phyloP scores from a whole-genome alignment of 1,140 invertebrate species.

The Cydia strobilella region DNA sequence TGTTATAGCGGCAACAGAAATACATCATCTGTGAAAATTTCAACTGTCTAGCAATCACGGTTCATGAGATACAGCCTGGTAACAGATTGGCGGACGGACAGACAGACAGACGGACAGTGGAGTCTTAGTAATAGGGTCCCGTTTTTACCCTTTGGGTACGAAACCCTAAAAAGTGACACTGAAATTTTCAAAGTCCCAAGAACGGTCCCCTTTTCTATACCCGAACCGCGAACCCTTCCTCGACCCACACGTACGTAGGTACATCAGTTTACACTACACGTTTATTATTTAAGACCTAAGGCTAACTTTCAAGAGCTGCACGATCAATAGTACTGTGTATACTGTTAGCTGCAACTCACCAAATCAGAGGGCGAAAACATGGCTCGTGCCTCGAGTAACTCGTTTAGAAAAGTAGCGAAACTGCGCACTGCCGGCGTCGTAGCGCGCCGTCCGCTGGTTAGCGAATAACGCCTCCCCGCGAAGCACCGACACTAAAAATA shows the following conservation, averaged over 20 bases:
- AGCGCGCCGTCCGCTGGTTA: constrained; percentile 34
- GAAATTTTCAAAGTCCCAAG: no score
- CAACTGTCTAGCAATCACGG: no score
- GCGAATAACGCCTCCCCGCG: constrained; percentile 33
- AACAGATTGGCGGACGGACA: no score
- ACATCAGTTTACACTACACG: not conserved
- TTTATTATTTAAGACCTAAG: constrained; percentile 12
- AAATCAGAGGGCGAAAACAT: constrained; percentile 47
- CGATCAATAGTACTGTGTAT: constrained; percentile 27
- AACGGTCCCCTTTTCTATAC: no score
- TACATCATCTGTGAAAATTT: no score
- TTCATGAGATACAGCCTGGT: no score
- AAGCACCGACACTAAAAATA: constrained; percentile 43
- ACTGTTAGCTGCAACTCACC: constrained; percentile 37
- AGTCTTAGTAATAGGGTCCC: no score
- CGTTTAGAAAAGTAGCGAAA: not conserved
- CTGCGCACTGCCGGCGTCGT: constrained; percentile 45
- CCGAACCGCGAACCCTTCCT: constrained; percentile 4
- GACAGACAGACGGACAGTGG: no score
- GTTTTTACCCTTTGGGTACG: no score
- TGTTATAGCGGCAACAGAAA: no score
- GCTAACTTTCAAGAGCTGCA: not conserved
- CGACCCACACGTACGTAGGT: not conserved
- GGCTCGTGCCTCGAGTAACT: not conserved
- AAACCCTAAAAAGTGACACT: no score